A percentile compares a stretch with the other conserved stretches of the same genome.
These are phyloP conservation scores for Xestia rhomboidea DNA, from an alignment of 2,888 invertebrate species.

Conservation along the genomic window DNA sequence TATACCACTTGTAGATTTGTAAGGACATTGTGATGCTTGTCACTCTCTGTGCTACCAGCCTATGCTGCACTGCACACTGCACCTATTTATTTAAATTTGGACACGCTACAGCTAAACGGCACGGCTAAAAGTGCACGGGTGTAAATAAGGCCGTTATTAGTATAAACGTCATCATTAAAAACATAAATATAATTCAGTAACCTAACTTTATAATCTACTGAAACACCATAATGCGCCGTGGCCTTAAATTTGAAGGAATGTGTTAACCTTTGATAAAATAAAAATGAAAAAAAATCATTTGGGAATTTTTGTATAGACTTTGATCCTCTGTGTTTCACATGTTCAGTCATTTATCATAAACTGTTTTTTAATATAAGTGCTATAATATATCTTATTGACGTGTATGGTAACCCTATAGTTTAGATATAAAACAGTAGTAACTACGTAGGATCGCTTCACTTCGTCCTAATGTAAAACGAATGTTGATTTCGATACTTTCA, in stretches of 20 bases:
- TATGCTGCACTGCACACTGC: constrained; percentile 65
- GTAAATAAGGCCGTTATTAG: constrained; percentile 83
- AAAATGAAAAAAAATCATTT: constrained; percentile 70
- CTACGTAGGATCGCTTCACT: constrained; percentile 85
- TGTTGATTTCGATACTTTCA: constrained; percentile 84
- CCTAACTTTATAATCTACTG: constrained; percentile 88
- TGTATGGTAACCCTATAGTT: constrained; percentile 80
- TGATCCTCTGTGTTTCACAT: constrained; percentile 77
- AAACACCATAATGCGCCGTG: constrained; percentile 91
- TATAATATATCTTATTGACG: constrained; percentile 78
- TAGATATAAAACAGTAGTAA: constrained; percentile 80
- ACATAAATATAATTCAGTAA: constrained; percentile 82
- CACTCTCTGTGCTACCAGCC: constrained; percentile 65
- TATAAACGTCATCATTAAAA: constrained; percentile 80
- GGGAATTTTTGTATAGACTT: constrained; percentile 82
- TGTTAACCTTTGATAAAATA: constrained; percentile 85
- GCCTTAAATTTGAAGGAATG: constrained; percentile 90
- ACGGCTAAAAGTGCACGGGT: constrained; percentile 63
- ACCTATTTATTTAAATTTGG: constrained; percentile 51
- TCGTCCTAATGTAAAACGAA: constrained; percentile 81
- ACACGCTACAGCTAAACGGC: constrained; percentile 61
- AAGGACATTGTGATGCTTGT: constrained; percentile 71
- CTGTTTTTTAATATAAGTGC: constrained; percentile 80
- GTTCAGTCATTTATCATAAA: constrained; percentile 76
- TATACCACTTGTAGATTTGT: constrained; percentile 77